Evolutionary conservation across 2,113 vertebrate genomes (phyloP).

Genomic region (Halcyon malimbica): DNA sequence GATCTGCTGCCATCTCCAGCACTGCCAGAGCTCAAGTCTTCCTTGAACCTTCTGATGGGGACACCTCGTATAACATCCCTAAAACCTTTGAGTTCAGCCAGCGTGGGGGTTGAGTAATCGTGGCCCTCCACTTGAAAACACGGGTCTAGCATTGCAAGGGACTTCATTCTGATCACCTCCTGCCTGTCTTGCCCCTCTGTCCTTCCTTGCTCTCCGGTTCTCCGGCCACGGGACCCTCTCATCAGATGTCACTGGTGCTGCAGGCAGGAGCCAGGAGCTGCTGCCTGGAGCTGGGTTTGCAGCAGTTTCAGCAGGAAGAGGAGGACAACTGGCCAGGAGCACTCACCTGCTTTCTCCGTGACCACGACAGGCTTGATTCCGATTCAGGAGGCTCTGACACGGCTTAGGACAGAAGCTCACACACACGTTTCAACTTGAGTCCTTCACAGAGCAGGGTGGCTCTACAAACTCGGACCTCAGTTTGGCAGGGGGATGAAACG

Average conservation of each 20-base stretch:
- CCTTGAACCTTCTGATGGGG: not conserved
- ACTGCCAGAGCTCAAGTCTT: not conserved
- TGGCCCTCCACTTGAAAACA: not conserved
- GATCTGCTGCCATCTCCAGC: no score
- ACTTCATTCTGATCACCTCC: not conserved
- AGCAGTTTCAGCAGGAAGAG: not conserved
- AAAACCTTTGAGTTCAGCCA: not conserved
- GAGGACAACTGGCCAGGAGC: not conserved
- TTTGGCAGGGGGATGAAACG: not conserved
- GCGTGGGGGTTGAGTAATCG: no score
- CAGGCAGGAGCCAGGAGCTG: not conserved
- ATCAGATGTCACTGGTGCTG: not conserved
- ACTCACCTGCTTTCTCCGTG: no score
- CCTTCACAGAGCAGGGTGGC: not conserved
- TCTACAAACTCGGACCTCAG: not conserved
- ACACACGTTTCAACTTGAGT: not conserved
- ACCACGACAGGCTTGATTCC: not conserved
- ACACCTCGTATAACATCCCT: not conserved
- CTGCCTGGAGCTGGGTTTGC: not conserved
- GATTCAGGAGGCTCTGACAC: not conserved
- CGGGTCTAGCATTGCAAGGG: not conserved
- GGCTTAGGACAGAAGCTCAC: not conserved
- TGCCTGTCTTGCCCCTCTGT: not conserved
- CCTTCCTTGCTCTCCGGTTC: not conserved
- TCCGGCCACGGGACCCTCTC: not conserved